Base-by-base conservation (phyloP, 2,797 vertebrate genomes). In the Ara ararauna region DNA sequence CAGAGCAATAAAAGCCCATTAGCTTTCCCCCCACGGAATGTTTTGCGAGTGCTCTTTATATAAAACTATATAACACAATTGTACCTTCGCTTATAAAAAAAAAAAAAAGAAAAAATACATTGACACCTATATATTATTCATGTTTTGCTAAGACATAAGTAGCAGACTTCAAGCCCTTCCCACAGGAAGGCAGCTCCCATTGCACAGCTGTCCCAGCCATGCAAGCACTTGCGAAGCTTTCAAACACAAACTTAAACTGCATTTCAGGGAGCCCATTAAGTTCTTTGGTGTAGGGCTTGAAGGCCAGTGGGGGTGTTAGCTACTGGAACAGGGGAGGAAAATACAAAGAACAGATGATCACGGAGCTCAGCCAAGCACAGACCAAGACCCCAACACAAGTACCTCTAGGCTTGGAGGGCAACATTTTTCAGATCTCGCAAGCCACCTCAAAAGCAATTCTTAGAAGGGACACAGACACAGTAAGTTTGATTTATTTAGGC, bases 121-220 rank as follows among this genome's bases (percentile, higher is more conserved):
- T 89, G 64, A 91, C 73, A 93, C 11, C 50, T 92, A 72, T 94
- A 65, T 62, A 94, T 97, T 94, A 95, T 92, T 95, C 68, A 93
- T 54, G 66, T 74, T 93, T 91, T 64, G 18, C 75, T 36, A 45
- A 89, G 81, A 85, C 36, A 27, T 53, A 91, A 95, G 74, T 32
- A 70, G 20, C 23, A 87, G 76, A 75, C 47, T 95, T 71, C 73
- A 42, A 89, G 56, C 68, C 36, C 42, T 84, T 93, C 60, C 91
- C 2, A 9, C 74, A 90, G 90, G 66, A 96, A 94, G 30, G 65
- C 61, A 89, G 67, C 29, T 91, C 72, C 6, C 3, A 1, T 30
- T 48, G 17, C 54, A 76, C 48, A 93, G 91, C 60, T 93, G 54
- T 93, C 61, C 45, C 68, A 53, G 29, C 26, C 21, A 7, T 38